Evolutionary conservation across 2,113 vertebrate genomes (phyloP).

Genomic region (Helogale parvula): DNA sequence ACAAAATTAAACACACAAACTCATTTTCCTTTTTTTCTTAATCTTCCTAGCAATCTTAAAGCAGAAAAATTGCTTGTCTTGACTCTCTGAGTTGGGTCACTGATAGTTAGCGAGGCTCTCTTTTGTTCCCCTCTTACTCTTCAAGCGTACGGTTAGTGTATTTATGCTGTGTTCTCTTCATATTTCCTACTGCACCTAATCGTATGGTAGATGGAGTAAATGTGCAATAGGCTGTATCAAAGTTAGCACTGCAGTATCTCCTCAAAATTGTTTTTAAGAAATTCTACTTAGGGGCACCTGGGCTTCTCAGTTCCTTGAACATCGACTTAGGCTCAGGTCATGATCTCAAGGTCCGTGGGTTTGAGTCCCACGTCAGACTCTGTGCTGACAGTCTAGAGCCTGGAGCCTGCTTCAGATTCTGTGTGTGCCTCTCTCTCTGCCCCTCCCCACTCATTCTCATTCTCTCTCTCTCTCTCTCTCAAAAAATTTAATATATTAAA

Average conservation of each 20-base stretch:
- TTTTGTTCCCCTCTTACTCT: background rate
- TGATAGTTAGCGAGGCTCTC: background rate
- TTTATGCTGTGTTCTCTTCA: background rate
- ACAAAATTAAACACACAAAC: background rate
- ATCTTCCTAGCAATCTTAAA: background rate
- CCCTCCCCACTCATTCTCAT: too few species aligned
- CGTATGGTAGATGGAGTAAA: background rate
- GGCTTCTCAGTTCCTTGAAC: too few species aligned
- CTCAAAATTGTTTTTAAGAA: background rate
- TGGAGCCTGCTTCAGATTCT: too few species aligned
- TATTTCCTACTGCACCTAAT: background rate
- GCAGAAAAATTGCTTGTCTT: background rate
- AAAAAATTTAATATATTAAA: too few species aligned
- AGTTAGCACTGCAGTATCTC: background rate
- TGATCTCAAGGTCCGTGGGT: too few species aligned
- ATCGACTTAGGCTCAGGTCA: too few species aligned
- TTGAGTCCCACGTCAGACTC: too few species aligned
- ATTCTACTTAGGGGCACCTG: background rate
- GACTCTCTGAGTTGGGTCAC: background rate
- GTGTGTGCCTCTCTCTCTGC: too few species aligned
- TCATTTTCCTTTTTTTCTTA: background rate
- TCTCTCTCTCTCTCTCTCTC: too few species aligned
- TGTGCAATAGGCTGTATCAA: background rate
- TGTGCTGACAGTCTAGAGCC: too few species aligned
- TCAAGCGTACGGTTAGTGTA: background rate